Conservation (phyloP, 2,888 invertebrate genomes). For the Ormyrus thymus region DNA sequence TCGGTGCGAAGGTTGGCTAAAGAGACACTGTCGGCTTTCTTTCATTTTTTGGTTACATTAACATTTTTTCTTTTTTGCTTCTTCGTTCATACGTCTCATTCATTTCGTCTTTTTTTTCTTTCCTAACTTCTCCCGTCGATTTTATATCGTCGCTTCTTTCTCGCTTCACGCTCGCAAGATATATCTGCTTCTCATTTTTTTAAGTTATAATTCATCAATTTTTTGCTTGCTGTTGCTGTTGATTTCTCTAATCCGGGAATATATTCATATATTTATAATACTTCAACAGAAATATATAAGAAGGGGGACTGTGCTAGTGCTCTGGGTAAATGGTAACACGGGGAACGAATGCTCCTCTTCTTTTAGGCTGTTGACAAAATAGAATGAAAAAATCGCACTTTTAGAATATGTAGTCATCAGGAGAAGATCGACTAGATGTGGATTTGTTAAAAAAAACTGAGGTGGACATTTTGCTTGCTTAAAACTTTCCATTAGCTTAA, state of each 20-base stretch:
- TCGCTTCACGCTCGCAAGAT: conserved; percentile 3
- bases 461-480: too few species aligned
- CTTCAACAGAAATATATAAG: conserved; percentile 55
- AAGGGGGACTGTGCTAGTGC: conserved; percentile 61
- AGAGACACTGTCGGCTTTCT: conserved; percentile 63
- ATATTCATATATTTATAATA: conserved; percentile 51
- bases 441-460: conserved; percentile 16
- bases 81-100: conserved; percentile 28
- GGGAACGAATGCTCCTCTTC: conserved; percentile 76
- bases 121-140: background rate
- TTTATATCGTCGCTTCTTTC: background rate
- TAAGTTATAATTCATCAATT: conserved; percentile 28
- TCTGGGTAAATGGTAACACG: conserved; percentile 73
- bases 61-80: conserved; percentile 33
- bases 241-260: conserved; percentile 36
- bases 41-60: conserved; percentile 13
- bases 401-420: conserved; percentile 61
- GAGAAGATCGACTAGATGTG: conserved; percentile 33
- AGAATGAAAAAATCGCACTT: conserved; percentile 67
- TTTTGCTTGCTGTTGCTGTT: conserved; percentile 28
- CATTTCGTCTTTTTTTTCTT: conserved; percentile 24
- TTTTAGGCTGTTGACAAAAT: conserved; percentile 79
- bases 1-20: conserved; percentile 43
- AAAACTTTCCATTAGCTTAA: too few species aligned
- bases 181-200: conserved; percentile 17